Evolutionary conservation across 2,797 vertebrate species (phyloP), one percentile per base, ranked within the genome.

Genomic region (Vireo griseus): DNA sequence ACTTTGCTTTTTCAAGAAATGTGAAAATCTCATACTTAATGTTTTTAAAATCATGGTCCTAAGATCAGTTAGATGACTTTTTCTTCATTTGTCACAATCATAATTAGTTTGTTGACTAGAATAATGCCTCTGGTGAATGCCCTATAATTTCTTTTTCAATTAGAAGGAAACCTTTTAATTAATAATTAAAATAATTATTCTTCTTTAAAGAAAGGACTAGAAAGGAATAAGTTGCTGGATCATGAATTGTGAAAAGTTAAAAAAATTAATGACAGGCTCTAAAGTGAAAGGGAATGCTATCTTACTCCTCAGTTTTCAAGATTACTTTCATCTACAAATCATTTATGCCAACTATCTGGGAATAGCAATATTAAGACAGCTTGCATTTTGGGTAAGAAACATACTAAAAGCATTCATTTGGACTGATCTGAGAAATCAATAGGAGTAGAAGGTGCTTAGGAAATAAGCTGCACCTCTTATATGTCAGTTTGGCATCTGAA

Each of bases 31-130:
- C 26, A 74, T 77, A 44, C 42, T 62, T 92, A 67, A 82, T 66
- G 25, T 86, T 96, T 87, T 92, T 86, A 76, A 57, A 92, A 74
- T 86, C 52, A 52, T 1, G 1, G 40, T 52, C 28, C n/a, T 80
- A 65, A 86, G 75, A 91, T 84, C 61, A 59, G 26, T 71, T 86
- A 40, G 67, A 58, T 86, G 40, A 19, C 18, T 95, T 86, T 94
- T 92, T 61, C 67, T 79, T 88, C 20, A 80, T 95, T 96, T 96
- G 68, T 72, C 65, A 69, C 67, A 86, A 79, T 26, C 61, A 52
- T 95, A 94, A 94, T 97, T 95, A 96, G 82, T 94, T 96, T 94
- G 96, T 96, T 95, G 94, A 96, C 93, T 82, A 82, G 42, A 89
- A 81, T 82, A 87, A 90, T 91, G 76, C 20, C 71, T 78, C 62